Base-by-base conservation (phyloP, 2,113 vertebrate genomes). In the Todiramphus saurophagus region DNA sequence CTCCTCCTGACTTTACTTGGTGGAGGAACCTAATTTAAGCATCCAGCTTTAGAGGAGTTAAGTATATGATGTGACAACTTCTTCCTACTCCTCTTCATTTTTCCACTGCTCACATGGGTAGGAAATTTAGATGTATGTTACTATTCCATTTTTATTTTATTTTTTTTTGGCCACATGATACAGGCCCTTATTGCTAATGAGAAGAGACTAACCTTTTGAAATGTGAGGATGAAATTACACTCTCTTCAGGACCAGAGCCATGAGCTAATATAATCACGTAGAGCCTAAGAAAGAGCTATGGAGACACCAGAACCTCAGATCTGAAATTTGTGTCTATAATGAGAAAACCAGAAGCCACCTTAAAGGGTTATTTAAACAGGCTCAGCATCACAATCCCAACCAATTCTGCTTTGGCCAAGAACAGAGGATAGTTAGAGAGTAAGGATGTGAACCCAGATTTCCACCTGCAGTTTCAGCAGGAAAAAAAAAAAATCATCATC, bases 221-320 rank as follows among this genome's bases (percentile, higher is more conserved):
- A 91, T 30, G 16, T 15, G 43, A 88, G 73, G 72, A 87, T 95
- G 89, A 96, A 95, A 95, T 94, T 92, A 93, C 80, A 92, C 28
- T 72, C 73, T 60, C 21, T 78, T 78, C 76, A 90, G 60, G 43
- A 83, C 44, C 35, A 78, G 35, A 80, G 25, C 11, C 86, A 89
- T 16, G 10, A 93, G n/a, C n/a, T 75, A 83, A 92, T 92, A 78
- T 28, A 93, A 92, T 76, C 72, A 75, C 2, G 9, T 8, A 68
- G 48, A 87, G 56, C 33, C 83, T 87, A 60, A 56, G 43, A 81
- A 92, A 96, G 76, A 78, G 51, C 68, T 83, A 67, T 5, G 25
- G 68, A 64, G 79, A 74, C 68, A 75, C 9, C 12, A 51, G 37
- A 83, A 93, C 28, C 75, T 50, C 67, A 68, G 44, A 79, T 87